phyloP scores from a whole-genome alignment of 2,113 vertebrate genomes.

The Columba janthina region DNA sequence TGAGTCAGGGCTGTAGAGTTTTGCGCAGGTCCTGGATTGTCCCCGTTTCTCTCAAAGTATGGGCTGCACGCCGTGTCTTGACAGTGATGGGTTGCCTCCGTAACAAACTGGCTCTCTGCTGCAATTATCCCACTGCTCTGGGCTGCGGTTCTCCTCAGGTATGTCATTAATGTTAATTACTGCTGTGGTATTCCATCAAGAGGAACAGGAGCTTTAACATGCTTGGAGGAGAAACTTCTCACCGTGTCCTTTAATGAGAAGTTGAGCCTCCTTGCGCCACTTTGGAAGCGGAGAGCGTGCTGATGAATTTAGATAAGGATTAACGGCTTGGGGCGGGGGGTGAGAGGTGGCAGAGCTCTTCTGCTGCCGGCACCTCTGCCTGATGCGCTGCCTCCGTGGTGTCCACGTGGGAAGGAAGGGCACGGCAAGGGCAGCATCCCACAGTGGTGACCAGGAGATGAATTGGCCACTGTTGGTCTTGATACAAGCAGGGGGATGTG shows the following conservation, averaged over 20 bases:
- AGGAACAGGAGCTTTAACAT: slow-evolving; percentile 45
- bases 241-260: slow-evolving; percentile 68
- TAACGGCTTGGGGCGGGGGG: slow-evolving; percentile 49
- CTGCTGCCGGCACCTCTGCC: background rate
- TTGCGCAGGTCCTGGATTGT: background rate
- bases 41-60: background rate
- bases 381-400: background rate
- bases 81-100: background rate
- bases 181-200: slow-evolving; percentile 8
- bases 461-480: fast-evolving
- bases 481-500: background rate
- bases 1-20: background rate
- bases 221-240: slow-evolving; percentile 57
- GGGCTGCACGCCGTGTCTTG: background rate
- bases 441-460: background rate
- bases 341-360: background rate
- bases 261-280: slow-evolving; percentile 12
- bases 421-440: fast-evolving
- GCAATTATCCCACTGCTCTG: background rate
- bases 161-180: slow-evolving; percentile 81
- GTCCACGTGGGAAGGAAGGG: fast-evolving
- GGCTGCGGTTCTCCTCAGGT: slow-evolving; percentile 23
- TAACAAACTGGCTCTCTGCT: background rate
- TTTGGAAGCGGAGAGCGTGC: slow-evolving; percentile 73
- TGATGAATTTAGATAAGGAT: slow-evolving; percentile 86